A percentile compares a stretch with the other conserved stretches of the same genome.
These are phyloP conservation scores for Aramus guarauna DNA, from an alignment of 2,113 vertebrate species.

Conservation along the genomic window DNA sequence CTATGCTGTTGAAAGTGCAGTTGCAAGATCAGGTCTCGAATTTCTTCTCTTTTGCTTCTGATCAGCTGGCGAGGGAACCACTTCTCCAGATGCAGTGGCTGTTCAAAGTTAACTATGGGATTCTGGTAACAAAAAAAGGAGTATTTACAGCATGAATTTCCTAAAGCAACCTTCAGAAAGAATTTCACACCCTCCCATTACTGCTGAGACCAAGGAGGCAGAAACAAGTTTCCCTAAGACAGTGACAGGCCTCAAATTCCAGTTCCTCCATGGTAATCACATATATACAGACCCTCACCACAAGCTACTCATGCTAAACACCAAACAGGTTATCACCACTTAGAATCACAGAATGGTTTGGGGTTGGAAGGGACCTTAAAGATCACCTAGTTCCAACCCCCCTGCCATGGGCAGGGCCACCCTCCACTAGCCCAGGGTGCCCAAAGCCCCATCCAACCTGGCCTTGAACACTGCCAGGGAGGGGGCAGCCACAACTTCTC, in stretches of 20 bases:
- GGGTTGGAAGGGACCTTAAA: too few relatives aligned
- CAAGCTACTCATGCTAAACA: not conserved
- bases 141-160: not conserved
- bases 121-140: slow-evolving; percentile 76
- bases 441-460: too few relatives aligned
- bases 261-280: not conserved
- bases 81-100: slow-evolving; percentile 83
- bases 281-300: not conserved
- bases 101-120: slow-evolving; percentile 91
- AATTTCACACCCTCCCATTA: not conserved
- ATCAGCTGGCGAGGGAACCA: slow-evolving; percentile 93
- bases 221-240: not conserved
- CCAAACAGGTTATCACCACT: not conserved
- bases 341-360: too few relatives aligned
- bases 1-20: slow-evolving; percentile 84
- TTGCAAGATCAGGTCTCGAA: slow-evolving; percentile 88
- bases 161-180: not conserved
- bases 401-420: too few relatives aligned
- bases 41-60: slow-evolving; percentile 90
- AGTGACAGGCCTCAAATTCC: not conserved
- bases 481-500: not conserved
- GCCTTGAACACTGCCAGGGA: too few relatives aligned
- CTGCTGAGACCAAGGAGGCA: not conserved
- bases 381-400: too few relatives aligned
- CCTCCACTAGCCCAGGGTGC: too few relatives aligned